phyloP scores from a whole-genome alignment of 1,140 invertebrate species.

The Drosophila lacteicornis region DNA sequence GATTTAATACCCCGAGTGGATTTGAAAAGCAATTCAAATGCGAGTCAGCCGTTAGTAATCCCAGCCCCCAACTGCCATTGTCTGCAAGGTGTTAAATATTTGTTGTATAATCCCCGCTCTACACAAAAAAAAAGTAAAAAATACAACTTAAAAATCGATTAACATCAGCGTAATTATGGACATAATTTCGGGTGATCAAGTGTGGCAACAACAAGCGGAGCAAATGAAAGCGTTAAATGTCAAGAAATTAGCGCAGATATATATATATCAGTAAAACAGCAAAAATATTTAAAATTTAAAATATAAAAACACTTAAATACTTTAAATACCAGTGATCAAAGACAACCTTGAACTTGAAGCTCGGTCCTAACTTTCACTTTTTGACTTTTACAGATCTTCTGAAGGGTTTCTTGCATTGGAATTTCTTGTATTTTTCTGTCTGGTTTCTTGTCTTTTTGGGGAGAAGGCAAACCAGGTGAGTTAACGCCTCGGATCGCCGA shows the following conservation, averaged over 20 bases:
- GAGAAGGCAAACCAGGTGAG: slow-evolving; percentile 60
- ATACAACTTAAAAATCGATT: slow-evolving; percentile 80
- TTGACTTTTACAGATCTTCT: slow-evolving; percentile 44
- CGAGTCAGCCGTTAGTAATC: slow-evolving; percentile 37
- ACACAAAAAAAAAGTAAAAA: slow-evolving; percentile 11
- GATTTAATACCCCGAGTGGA: slow-evolving; percentile 45
- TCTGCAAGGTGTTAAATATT: slow-evolving; percentile 78
- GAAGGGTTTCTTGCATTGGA: slow-evolving; percentile 60
- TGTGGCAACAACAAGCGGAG: slow-evolving; percentile 73
- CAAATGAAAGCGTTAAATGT: slow-evolving; percentile 53
- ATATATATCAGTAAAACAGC: neutral
- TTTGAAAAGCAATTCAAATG: slow-evolving; percentile 52
- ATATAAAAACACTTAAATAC: slow-evolving; percentile 50
- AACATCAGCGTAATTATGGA: slow-evolving; percentile 73
- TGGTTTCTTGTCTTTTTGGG: neutral
- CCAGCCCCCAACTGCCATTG: slow-evolving; percentile 53
- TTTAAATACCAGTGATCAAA: slow-evolving; percentile 69
- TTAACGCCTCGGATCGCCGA: slow-evolving; percentile 55
- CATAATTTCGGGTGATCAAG: slow-evolving; percentile 69
- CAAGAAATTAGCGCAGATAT: slow-evolving; percentile 53
- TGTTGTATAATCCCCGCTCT: slow-evolving; percentile 69
- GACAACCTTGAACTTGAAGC: slow-evolving; percentile 71
- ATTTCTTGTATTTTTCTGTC: too few relatives aligned
- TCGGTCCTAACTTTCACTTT: slow-evolving; percentile 61
- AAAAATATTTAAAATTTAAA: slow-evolving; percentile 17